Percentiles rank a stretch among this genome's conserved stretches.
Evolutionary conservation across 2,888 invertebrate species (phyloP).

Genomic region (Drosophila paranaensis): DNA sequence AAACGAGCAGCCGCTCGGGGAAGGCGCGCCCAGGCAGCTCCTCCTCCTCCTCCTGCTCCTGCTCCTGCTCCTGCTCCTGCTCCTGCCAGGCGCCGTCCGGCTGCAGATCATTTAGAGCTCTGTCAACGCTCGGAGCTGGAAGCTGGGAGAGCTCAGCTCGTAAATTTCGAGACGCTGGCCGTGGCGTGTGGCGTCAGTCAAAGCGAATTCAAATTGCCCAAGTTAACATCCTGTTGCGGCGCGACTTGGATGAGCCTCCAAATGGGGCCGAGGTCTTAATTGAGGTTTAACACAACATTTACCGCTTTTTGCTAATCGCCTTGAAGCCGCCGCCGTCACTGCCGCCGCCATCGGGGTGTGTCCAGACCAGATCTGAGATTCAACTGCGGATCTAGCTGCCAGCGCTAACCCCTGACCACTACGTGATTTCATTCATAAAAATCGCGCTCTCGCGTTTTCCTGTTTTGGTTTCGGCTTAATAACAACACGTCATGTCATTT

Average conservation of each 20-base stretch:
- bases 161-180: conserved; percentile 59
- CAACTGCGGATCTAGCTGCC: conserved; percentile 31
- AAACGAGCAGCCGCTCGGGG: conserved; percentile 29
- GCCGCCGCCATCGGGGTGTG: conserved; percentile 48
- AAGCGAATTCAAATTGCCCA: conserved; percentile 70
- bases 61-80: conserved; percentile 42
- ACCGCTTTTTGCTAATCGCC: conserved; percentile 82
- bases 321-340: conserved; percentile 60
- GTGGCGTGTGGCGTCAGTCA: conserved; percentile 83
- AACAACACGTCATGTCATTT: conserved; percentile 82
- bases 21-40: conserved; percentile 18
- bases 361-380: conserved; percentile 17
- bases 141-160: conserved; percentile 38
- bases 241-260: conserved; percentile 37
- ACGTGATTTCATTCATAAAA: conserved; percentile 78
- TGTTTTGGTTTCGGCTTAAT: conserved; percentile 68
- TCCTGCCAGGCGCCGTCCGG: conserved; percentile 53
- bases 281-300: conserved; percentile 83
- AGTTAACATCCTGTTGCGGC: conserved; percentile 73
- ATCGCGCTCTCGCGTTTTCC: conserved; percentile 36
- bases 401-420: conserved; percentile 11
- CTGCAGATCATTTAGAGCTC: conserved; percentile 58
- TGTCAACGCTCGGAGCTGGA: conserved; percentile 52
- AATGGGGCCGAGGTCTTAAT: conserved; percentile 64
- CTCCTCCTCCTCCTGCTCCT: conserved; percentile 44